phyloP scores from a whole-genome alignment of 2,797 vertebrate species.

The Rhinatrema bivittatum region DNA sequence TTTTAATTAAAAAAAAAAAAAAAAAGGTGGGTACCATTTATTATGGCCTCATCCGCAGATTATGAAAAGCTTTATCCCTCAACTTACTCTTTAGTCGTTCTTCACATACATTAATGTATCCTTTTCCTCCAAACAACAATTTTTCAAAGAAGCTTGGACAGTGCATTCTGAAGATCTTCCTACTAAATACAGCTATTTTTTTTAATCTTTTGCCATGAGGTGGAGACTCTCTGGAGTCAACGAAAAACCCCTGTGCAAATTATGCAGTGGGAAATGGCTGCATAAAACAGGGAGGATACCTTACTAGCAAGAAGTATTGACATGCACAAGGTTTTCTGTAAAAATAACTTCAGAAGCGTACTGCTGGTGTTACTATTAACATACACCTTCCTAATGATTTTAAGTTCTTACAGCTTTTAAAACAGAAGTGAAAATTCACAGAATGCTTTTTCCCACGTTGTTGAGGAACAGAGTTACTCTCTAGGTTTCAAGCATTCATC shows the following conservation, averaged over 20 bases:
- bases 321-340: conserved; percentile 7
- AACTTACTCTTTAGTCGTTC: no score
- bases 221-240: conserved; percentile 17
- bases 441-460: no score
- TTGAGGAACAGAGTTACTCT: no score
- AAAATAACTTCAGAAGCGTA: conserved; percentile 9
- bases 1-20: no score
- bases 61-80: no score
- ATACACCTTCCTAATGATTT: conserved; percentile 5
- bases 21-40: no score
- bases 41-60: no score
- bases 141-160: conserved; percentile 22
- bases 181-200: conserved; percentile 11
- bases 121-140: not conserved
- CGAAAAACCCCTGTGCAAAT: conserved; percentile 18
- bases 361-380: conserved; percentile 2
- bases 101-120: no score
- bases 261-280: conserved; percentile 19
- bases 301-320: conserved; percentile 15
- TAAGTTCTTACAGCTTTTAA: conserved; percentile 1
- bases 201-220: conserved; percentile 2
- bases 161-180: conserved; percentile 11
- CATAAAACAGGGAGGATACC: conserved; percentile 22
- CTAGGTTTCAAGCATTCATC: no score
- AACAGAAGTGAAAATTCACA: no score